Evolutionary conservation across 2,113 vertebrate species (phyloP).

Genomic region (Sciurus niger): DNA sequence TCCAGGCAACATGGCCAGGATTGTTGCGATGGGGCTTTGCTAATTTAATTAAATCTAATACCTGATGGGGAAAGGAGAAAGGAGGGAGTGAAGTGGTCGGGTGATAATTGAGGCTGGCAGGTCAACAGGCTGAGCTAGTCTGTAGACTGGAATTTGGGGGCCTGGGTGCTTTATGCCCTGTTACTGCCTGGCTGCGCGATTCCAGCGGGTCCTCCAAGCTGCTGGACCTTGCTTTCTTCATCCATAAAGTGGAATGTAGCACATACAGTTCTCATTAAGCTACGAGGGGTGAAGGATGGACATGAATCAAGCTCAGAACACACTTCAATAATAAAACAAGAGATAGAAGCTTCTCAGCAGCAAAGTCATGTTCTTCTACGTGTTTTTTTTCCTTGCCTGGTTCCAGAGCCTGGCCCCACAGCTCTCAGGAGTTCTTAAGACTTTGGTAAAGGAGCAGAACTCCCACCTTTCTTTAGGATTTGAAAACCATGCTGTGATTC

Average conservation of each 20-base stretch:
- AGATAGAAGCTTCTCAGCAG: background rate
- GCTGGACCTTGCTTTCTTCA: conserved; percentile 17
- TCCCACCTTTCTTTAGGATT: conserved; percentile 47
- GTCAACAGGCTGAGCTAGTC: conserved; percentile 29
- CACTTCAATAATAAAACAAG: background rate
- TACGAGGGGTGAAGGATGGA: background rate
- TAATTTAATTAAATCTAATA: conserved; percentile 82
- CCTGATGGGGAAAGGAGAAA: conserved; percentile 56
- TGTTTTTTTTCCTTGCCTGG: conserved; percentile 1
- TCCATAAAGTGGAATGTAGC: background rate
- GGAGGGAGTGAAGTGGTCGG: background rate
- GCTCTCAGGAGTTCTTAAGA: background rate
- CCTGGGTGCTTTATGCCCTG: background rate
- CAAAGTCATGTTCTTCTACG: background rate
- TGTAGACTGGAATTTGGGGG: conserved; percentile 52
- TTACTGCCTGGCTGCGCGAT: background rate
- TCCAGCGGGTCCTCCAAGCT: background rate
- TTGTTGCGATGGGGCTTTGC: conserved; percentile 56
- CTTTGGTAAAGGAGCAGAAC: background rate
- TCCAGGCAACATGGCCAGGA: conserved; percentile 53
- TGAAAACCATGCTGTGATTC: conserved; percentile 48
- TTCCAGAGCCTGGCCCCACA: background rate
- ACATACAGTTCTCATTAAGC: background rate
- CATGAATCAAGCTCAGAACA: background rate
- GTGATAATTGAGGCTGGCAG: conserved; percentile 47